Conservation (phyloP, 2,888 invertebrate genomes). For the Blastobasis adustella region DNA sequence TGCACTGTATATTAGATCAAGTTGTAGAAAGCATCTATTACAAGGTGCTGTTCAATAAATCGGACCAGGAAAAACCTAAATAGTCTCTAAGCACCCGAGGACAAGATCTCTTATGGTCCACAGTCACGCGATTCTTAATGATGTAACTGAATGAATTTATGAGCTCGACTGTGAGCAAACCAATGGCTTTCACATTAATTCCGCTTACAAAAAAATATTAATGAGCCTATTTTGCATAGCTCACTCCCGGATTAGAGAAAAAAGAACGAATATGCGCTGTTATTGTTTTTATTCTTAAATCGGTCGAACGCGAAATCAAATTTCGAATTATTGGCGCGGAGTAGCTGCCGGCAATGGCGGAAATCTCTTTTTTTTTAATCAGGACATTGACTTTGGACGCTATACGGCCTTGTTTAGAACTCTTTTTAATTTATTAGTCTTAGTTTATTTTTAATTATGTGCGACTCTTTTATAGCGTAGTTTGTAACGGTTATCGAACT, state of each 20-base stretch:
- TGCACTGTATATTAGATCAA: not conserved
- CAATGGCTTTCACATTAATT: constrained; percentile 16
- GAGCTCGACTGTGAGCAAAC: constrained; percentile 17
- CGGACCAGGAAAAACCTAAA: constrained; percentile 44
- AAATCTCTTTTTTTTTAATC: not conserved
- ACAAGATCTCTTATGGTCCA: constrained; percentile 56
- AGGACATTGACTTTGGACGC: constrained; percentile 3
- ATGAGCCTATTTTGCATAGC: constrained; percentile 7
- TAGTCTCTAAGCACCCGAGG: constrained; percentile 44
- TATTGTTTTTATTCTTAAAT: not conserved
- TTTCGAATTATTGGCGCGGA: constrained; percentile 1
- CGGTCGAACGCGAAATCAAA: constrained; percentile 3
- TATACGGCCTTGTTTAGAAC: too few relatives aligned
- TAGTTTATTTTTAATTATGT: too few relatives aligned
- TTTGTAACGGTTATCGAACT: too few relatives aligned
- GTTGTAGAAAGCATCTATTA: constrained; percentile 9
- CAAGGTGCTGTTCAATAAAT: constrained; percentile 43
- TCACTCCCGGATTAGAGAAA: constrained; percentile 1
- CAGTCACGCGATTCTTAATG: constrained; percentile 66
- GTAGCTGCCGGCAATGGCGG: constrained; percentile 1
- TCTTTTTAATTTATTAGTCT: too few relatives aligned
- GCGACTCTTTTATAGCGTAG: too few relatives aligned
- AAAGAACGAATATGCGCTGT: not conserved
- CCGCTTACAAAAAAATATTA: constrained; percentile 9
- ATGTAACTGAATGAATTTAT: constrained; percentile 60